These are phyloP conservation scores for Reticulitermes speratus DNA, from an alignment of 1,140 invertebrate species.

Conservation along the genomic window DNA sequence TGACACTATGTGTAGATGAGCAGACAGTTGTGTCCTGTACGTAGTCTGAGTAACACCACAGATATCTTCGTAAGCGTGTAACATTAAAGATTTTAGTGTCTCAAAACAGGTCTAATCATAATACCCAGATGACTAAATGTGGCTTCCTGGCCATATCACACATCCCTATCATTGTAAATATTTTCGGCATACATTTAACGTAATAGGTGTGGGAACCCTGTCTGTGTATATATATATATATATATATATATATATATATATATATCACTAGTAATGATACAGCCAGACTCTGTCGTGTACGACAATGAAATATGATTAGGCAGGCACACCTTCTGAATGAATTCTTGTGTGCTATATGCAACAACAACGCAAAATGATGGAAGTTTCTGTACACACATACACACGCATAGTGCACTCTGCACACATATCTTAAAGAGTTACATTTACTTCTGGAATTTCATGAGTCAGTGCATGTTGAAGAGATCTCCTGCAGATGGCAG, in stretches of 20 bases:
- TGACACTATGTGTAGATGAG: too few species aligned
- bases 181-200: neutral
- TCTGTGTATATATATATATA: neutral
- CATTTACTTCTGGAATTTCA: neutral
- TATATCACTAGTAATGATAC: neutral
- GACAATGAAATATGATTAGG: neutral
- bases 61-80: too few species aligned
- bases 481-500: constrained; percentile 92
- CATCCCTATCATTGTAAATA: too few species aligned
- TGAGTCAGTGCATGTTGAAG: constrained; percentile 64
- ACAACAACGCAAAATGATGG: neutral
- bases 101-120: too few species aligned
- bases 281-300: neutral
- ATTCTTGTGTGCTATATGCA: neutral
- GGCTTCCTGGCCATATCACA: too few species aligned
- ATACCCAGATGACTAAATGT: too few species aligned
- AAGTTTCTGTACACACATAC: constrained; percentile 6
- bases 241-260: neutral
- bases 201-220: neutral
- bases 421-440: neutral
- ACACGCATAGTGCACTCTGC: neutral
- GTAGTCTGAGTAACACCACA: too few species aligned
- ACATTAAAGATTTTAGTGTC: too few species aligned
- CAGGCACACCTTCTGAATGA: neutral
- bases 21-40: too few species aligned